phyloP scores from a whole-genome alignment of 2,113 vertebrate species.

The Bettongia penicillata region DNA sequence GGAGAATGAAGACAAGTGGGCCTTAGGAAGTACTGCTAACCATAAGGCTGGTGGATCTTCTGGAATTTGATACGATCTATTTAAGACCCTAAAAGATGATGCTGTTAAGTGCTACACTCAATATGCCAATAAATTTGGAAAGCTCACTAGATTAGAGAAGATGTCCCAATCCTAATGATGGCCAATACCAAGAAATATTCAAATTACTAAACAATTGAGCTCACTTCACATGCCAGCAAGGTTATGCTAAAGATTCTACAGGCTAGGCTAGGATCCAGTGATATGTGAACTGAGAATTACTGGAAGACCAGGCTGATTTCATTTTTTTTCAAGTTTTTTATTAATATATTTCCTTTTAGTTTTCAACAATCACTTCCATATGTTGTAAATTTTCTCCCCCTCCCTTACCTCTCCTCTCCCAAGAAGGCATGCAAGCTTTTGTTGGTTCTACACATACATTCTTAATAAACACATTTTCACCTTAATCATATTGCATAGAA shows the following conservation, averaged over 20 bases:
- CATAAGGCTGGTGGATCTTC: background rate
- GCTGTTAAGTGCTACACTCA: background rate
- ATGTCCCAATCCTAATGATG: background rate
- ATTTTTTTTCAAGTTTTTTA: no score
- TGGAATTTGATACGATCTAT: background rate
- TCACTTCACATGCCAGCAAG: background rate
- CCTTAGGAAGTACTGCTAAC: background rate
- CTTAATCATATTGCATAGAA: no score
- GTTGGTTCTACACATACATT: no score
- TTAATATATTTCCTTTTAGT: no score
- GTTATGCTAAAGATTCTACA: background rate
- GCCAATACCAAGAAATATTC: background rate
- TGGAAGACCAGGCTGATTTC: no score
- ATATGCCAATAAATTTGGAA: no score
- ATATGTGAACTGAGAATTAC: background rate
- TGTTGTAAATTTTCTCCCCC: no score
- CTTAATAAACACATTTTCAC: no score
- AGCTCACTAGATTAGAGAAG: background rate
- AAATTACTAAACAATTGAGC: background rate
- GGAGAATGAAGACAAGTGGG: background rate
- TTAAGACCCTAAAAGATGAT: background rate
- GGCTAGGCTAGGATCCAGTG: background rate
- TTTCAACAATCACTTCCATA: no score
- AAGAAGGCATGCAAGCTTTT: no score
- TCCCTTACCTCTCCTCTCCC: no score